A percentile compares a stretch with the other conserved stretches of the same genome.
phyloP scores from a whole-genome alignment of 2,797 vertebrate species.

The Pseudocheirus occidentalis region DNA sequence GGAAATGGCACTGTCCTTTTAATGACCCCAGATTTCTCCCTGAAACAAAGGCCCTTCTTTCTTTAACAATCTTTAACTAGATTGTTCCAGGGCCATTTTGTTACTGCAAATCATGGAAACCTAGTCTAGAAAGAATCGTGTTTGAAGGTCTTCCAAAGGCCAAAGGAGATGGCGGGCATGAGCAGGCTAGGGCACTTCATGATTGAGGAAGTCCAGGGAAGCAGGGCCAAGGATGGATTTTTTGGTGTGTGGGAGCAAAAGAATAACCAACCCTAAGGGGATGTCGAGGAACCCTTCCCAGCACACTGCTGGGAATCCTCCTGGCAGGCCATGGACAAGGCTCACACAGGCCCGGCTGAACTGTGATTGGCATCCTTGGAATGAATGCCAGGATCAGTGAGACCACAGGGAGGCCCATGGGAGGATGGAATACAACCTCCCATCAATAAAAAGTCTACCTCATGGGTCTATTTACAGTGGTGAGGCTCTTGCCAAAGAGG shows the following conservation, averaged over 20 bases:
- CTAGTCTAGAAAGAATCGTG: not conserved
- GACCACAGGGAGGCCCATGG: not conserved
- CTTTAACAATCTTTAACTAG: not conserved
- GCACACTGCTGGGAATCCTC: too few relatives aligned
- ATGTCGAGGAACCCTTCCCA: too few relatives aligned
- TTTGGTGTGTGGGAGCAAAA: not conserved
- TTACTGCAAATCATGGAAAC: not conserved
- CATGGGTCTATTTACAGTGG: not conserved
- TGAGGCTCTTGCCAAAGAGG: not conserved
- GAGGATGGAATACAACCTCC: not conserved
- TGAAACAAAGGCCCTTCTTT: not conserved
- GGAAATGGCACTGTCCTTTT: not conserved
- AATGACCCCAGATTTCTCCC: not conserved
- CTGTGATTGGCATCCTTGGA: not conserved
- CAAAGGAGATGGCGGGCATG: not conserved
- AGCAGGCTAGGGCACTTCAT: not conserved
- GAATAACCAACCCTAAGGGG: not conserved
- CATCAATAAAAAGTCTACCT: not conserved
- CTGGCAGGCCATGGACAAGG: too few relatives aligned
- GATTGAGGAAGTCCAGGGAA: not conserved
- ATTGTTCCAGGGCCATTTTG: not conserved
- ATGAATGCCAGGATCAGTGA: not conserved
- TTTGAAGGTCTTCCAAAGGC: not conserved
- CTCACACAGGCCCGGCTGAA: not conserved
- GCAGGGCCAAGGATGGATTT: not conserved